phyloP scores from a whole-genome alignment of 2,113 vertebrate genomes.

The Brachyistius frenatus region DNA sequence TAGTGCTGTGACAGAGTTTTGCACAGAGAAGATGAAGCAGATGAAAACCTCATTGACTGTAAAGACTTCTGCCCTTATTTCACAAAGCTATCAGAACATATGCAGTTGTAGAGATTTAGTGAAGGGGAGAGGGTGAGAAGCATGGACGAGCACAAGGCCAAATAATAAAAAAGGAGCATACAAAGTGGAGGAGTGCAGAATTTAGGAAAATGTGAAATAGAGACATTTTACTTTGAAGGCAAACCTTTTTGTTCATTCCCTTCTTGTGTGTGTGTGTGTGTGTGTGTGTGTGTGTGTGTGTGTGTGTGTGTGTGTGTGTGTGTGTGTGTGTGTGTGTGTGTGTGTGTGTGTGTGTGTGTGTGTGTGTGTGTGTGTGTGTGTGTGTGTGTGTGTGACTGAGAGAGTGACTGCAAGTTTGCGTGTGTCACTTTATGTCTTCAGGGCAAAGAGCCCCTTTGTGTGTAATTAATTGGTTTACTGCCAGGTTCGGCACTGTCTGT shows the following conservation, averaged over 20 bases:
- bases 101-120: conserved; percentile 24
- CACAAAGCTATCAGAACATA: conserved; percentile 63
- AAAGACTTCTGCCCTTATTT: conserved; percentile 12
- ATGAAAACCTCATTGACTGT: conserved; percentile 40
- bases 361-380: background rate
- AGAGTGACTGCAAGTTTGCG: background rate
- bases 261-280: background rate
- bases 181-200: background rate
- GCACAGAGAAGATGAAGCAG: conserved; percentile 50
- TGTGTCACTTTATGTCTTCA: conserved; percentile 36
- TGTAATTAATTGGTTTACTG: conserved; percentile 74
- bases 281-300: background rate
- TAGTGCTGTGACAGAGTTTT: conserved; percentile 27
- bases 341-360: conserved; percentile 9
- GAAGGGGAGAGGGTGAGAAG: background rate
- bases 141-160: background rate
- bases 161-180: conserved; percentile 7
- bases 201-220: background rate
- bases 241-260: background rate
- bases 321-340: conserved; percentile 3
- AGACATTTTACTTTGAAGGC: background rate
- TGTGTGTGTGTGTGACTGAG: background rate
- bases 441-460: conserved; percentile 48
- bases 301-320: conserved; percentile 11
- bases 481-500: conserved; percentile 57